A percentile compares a stretch with the other conserved stretches of the same genome.
phyloP scores from a whole-genome alignment of 2,113 vertebrate species.

The Urocitellus parryii region DNA sequence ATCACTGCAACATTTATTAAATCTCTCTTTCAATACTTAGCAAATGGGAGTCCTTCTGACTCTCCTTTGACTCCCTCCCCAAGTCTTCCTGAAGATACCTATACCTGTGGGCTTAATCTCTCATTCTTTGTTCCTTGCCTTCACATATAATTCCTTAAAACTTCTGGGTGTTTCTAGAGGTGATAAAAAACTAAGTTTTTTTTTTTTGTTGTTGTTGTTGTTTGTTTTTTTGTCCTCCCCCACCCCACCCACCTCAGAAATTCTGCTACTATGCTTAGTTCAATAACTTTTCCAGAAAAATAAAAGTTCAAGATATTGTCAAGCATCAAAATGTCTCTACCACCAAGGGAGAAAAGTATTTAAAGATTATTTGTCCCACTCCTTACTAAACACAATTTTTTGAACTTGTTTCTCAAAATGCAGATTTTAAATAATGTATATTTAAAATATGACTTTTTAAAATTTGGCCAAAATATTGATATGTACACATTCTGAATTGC shows the following conservation, averaged over 20 bases:
- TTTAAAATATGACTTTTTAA: background rate
- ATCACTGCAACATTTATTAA: background rate
- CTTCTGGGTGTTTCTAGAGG: background rate
- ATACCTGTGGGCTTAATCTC: background rate
- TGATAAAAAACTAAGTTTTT: background rate
- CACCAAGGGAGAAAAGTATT: background rate
- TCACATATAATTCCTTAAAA: background rate
- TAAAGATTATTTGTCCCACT: background rate
- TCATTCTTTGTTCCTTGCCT: background rate
- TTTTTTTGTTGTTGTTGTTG: no score
- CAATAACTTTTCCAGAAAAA: background rate
- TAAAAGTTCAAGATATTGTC: background rate
- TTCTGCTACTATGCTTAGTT: background rate
- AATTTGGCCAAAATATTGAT: background rate
- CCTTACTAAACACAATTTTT: background rate
- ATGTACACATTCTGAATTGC: background rate
- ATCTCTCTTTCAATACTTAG: background rate
- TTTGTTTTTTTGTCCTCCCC: no score
- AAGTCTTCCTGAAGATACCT: background rate
- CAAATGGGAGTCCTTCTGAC: background rate
- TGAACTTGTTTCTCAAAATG: background rate
- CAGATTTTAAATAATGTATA: background rate
- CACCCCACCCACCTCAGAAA: background rate
- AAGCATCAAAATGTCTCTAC: background rate
- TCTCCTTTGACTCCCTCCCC: background rate